Evolutionary conservation across 1,140 invertebrate species (phyloP), one percentile per base, ranked within the genome.

Genomic region (Cydia strobilella): DNA sequence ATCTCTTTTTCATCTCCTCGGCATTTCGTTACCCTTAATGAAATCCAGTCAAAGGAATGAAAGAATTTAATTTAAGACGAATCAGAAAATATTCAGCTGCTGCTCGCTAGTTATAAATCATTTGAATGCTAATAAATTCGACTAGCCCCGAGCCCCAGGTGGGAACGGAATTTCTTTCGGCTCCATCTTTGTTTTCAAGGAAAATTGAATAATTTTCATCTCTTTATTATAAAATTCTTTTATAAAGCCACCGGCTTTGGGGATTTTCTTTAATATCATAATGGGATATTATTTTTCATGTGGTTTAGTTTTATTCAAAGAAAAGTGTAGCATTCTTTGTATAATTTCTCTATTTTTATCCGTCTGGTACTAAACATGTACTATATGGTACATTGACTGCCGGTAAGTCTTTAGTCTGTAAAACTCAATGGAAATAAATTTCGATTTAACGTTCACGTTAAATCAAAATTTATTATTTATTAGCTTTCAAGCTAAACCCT

Each of bases 61-160:
- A 92, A 92, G 87, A 91, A 91, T 91, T 92, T 92, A 90, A 92
- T 91, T 92, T 92, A 91, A 90, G 89, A 84, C 83, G 89, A 90
- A 91, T 92, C 90, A 92, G 89, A 90, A 92, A 92, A 90, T 92
- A 90, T 93, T 90, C 90, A 91, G 88, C 88, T 90, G 90, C 90
- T 86, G 86, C 86, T 86, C 82, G 86, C 89, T 90, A 91, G 90
- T 92, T 91, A 91, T 92, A 92, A 92, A 92, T 92, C 89, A 90
- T 92, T 92, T 92, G 90, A 91, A 92, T 92, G 90, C 90, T 92
- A 92, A 92, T 92, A 92, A 92, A 92, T 92, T 91, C 89, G 84
- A 90, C 86, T 90, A 87, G 84, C 83, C 82, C 81, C 76, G 80
- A 84, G 79, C 82, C 83, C 82, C 87, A 89, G 88, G 89, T 90